A percentile compares a stretch with the other conserved stretches of the same genome.
These are phyloP conservation scores for Pseudocheirus occidentalis DNA, from an alignment of 2,797 vertebrate genomes.

Conservation along the genomic window DNA sequence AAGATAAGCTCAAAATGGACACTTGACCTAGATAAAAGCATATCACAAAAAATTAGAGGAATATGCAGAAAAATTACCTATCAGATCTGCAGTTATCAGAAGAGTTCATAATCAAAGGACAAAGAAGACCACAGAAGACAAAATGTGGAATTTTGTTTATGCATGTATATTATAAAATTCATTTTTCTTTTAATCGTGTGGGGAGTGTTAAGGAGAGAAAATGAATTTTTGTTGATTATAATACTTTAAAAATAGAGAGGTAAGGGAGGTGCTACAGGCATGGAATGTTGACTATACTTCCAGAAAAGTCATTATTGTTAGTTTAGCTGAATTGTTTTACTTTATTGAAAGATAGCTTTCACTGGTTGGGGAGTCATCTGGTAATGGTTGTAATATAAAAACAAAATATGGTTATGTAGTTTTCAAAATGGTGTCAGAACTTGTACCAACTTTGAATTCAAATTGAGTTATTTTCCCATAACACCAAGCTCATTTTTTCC, in stretches of 20 bases:
- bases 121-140: background rate
- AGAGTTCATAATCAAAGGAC: background rate
- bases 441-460: background rate
- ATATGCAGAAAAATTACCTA: background rate
- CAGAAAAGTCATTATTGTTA: background rate
- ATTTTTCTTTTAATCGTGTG: background rate
- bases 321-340: background rate
- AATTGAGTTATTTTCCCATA: background rate
- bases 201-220: background rate
- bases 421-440: background rate
- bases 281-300: background rate
- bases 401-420: background rate
- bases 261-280: background rate
- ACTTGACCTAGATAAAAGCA: background rate
- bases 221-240: background rate
- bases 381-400: background rate
- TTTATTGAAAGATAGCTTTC: background rate
- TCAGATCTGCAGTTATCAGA: no score
- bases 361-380: background rate
- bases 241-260: background rate
- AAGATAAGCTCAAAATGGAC: background rate
- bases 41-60: background rate
- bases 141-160: background rate
- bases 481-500: no score
- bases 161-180: background rate